Conservation (phyloP, 35 echinoderm and acorn worm genomes). For the Ophioderma brevispina region DNA sequence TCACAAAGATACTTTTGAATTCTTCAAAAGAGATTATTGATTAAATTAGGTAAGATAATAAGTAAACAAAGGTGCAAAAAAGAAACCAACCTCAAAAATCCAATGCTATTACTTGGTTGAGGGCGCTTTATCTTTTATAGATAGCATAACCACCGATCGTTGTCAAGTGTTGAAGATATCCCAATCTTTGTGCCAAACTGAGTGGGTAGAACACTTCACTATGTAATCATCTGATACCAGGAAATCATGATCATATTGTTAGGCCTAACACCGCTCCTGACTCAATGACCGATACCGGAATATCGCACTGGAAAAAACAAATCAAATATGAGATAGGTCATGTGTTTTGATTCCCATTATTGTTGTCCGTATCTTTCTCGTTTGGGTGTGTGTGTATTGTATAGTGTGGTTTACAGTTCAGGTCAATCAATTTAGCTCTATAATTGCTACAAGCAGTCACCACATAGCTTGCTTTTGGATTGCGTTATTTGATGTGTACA, state of each 20-base stretch:
- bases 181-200: conserved; percentile 56
- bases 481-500: too few species aligned
- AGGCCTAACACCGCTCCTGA: conserved; percentile 51
- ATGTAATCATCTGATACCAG: conserved; percentile 81
- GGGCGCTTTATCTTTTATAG: conserved; percentile 84
- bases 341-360: too few species aligned
- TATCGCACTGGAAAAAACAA: conserved; percentile 41
- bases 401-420: too few species aligned
- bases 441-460: too few species aligned
- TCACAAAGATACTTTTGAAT: too few species aligned
- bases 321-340: neutral
- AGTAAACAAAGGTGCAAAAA: too few species aligned
- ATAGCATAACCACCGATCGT: conserved; percentile 80
- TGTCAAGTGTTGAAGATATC: conserved; percentile 65
- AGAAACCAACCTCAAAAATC: conserved; percentile 25
- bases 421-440: too few species aligned
- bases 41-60: too few species aligned
- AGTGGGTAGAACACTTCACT: conserved; percentile 80
- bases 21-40: too few species aligned
- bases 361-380: too few species aligned
- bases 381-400: too few species aligned
- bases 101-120: conserved; percentile 39
- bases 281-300: conserved; percentile 65
- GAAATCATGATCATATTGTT: conserved; percentile 83
- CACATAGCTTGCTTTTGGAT: too few species aligned